Conservation (phyloP, 2,113 vertebrate genomes). For the Piliocolobus tephrosceles region DNA sequence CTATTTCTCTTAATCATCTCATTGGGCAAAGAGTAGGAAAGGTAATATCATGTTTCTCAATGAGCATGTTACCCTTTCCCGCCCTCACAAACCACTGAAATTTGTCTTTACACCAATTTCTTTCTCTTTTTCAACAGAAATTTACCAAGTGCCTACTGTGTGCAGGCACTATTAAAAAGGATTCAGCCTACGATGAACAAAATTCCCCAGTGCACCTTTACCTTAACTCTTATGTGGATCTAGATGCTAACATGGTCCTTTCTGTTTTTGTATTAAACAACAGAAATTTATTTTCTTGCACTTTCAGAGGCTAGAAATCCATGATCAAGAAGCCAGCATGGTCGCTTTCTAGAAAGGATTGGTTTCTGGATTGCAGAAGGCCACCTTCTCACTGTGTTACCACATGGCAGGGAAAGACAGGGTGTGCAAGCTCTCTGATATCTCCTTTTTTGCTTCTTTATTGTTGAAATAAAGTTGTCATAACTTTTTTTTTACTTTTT, state of each 20-base stretch:
- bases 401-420: not conserved
- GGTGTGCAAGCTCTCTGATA: not conserved
- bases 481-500: not conserved
- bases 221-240: not conserved
- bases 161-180: not conserved
- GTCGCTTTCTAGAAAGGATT: not conserved
- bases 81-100: not conserved
- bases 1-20: not conserved
- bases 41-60: not conserved
- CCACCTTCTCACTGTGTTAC: not conserved
- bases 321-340: not conserved
- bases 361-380: not conserved
- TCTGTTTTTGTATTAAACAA: not conserved
- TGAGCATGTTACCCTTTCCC: no score
- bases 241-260: not conserved
- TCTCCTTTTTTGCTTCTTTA: not conserved
- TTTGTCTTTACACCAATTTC: not conserved
- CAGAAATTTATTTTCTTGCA: not conserved
- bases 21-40: not conserved
- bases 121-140: not conserved
- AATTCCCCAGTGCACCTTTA: not conserved
- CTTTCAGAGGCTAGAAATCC: not conserved
- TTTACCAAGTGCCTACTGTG: not conserved
- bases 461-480: not conserved
- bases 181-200: not conserved